Evolutionary conservation across 2,888 invertebrate species (phyloP).

Genomic region (Linyphia triangularis): DNA sequence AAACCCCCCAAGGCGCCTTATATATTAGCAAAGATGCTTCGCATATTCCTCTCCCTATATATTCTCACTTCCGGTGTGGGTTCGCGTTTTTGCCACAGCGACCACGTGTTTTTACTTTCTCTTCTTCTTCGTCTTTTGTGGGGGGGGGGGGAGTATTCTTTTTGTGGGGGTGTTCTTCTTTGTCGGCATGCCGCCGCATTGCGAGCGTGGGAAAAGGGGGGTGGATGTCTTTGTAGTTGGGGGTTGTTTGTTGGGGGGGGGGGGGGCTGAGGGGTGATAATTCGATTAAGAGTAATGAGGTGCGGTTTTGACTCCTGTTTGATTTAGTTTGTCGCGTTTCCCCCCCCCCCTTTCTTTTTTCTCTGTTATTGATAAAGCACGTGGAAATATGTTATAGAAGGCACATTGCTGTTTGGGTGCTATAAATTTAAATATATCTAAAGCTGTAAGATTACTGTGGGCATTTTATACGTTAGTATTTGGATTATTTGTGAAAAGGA

Average conservation of each 20-base stretch:
- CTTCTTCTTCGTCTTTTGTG: conserved; percentile 8
- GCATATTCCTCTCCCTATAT: conserved; percentile 9
- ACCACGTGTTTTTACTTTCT: conserved; percentile 61
- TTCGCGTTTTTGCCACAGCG: conserved; percentile 18
- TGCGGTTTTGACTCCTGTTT: not conserved
- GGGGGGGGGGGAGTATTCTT: not conserved
- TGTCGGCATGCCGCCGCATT: conserved; percentile 59
- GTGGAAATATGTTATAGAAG: no score
- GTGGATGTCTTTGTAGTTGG: conserved; percentile 13
- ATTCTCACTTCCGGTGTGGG: conserved; percentile 61
- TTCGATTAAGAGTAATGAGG: conserved; percentile 50
- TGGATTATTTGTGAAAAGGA: no score
- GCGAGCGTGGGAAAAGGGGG: conserved; percentile 68
- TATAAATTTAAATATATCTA: no score
- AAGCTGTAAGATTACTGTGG: no score
- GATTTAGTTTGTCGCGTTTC: no score
- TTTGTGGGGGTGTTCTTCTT: conserved; percentile 42
- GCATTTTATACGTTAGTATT: no score
- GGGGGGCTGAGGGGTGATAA: conserved; percentile 22
- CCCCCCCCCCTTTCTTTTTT: no score
- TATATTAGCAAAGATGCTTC: conserved; percentile 26
- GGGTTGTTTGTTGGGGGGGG: conserved; percentile 1
- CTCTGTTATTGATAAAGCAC: no score
- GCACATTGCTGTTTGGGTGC: no score
- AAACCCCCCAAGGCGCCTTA: not conserved